Percentiles rank a stretch among this genome's conserved stretches.
These are phyloP conservation scores for Novumbra hubbsi DNA, from an alignment of 2,797 vertebrate genomes.

Conservation along the genomic window DNA sequence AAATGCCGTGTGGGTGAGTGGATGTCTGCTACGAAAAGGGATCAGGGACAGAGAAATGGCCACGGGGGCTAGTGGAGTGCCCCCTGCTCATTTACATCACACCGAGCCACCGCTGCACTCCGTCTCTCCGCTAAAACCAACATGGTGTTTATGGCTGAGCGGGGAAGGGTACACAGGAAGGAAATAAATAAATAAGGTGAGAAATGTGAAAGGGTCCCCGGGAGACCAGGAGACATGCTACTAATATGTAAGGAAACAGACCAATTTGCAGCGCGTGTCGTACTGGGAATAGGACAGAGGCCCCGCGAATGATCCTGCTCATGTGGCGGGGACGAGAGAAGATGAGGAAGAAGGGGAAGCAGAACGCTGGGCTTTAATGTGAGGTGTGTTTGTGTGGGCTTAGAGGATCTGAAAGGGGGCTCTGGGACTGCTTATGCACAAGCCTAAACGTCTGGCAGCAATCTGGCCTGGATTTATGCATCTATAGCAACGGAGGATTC, in stretches of 20 bases:
- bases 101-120: slow-evolving; percentile 44
- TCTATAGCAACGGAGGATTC: neutral
- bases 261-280: slow-evolving; percentile 48
- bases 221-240: slow-evolving; percentile 38
- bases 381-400: slow-evolving; percentile 36
- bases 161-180: slow-evolving; percentile 32
- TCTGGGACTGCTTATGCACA: slow-evolving; percentile 42
- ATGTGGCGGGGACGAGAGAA: slow-evolving; percentile 40
- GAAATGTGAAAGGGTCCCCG: slow-evolving; percentile 51
- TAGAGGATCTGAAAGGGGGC: slow-evolving; percentile 31
- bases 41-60: slow-evolving; percentile 45
- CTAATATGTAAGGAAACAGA: slow-evolving; percentile 55
- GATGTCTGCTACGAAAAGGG: slow-evolving; percentile 38
- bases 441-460: slow-evolving; percentile 42
- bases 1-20: slow-evolving; percentile 48
- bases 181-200: slow-evolving; percentile 60
- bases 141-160: slow-evolving; percentile 48
- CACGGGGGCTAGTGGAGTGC: slow-evolving; percentile 37
- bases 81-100: slow-evolving; percentile 62
- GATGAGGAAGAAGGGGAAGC: slow-evolving; percentile 26
- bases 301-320: slow-evolving; percentile 43
- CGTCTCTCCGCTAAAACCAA: slow-evolving; percentile 24
- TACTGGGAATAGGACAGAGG: slow-evolving; percentile 52
- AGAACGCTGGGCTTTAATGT: slow-evolving; percentile 28
- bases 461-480: slow-evolving; percentile 46